Evolutionary conservation across 2,113 vertebrate genomes (phyloP).

Genomic region (Ia io): DNA sequence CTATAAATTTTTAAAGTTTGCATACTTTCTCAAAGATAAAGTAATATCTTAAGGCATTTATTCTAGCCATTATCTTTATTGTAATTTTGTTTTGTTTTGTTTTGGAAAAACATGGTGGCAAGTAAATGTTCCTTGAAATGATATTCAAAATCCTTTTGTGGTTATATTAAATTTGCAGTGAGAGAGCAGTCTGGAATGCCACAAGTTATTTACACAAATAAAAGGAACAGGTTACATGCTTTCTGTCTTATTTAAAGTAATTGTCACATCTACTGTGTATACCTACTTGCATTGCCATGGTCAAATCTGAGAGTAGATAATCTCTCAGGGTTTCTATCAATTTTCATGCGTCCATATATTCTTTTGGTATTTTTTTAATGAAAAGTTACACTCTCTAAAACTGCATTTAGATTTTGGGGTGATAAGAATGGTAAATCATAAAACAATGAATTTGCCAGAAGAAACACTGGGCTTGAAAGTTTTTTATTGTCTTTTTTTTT

Average conservation of each 20-base stretch:
- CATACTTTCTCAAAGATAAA: neutral
- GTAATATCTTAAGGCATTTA: neutral
- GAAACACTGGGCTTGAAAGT: neutral
- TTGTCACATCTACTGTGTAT: neutral
- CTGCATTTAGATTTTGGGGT: neutral
- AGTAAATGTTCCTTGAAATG: constrained; percentile 26
- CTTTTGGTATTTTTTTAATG: neutral
- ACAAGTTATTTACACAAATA: constrained; percentile 5
- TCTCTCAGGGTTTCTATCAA: neutral
- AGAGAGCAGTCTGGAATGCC: neutral
- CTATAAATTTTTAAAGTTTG: neutral
- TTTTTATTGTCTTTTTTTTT: neutral
- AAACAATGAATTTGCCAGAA: neutral
- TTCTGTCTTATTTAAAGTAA: constrained; percentile 5
- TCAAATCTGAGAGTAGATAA: neutral
- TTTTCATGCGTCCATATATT: neutral
- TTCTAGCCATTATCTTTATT: neutral
- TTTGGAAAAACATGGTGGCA: neutral
- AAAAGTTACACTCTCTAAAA: constrained; percentile 21
- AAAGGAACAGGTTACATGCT: neutral
- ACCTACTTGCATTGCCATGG: neutral
- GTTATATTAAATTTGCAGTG: constrained; percentile 5
- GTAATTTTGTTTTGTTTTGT: neutral
- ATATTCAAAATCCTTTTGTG: neutral
- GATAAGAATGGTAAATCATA: constrained; percentile 2